Conservation (phyloP, 2,888 invertebrate species). For the Trypoxylon attenuatum region DNA sequence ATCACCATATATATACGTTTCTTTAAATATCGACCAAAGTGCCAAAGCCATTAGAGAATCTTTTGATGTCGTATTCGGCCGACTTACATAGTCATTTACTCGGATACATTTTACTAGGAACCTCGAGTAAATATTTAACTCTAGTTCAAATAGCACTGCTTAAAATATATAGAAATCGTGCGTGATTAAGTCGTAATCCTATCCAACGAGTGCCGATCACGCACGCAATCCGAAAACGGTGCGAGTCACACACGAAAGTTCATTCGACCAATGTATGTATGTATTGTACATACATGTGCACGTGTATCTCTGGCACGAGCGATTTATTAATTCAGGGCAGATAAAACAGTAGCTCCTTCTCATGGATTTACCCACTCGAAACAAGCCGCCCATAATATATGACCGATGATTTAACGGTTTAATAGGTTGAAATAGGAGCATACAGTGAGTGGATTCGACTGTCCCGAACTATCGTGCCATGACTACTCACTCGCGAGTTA, state of each 20-base stretch:
- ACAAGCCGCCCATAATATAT: background rate
- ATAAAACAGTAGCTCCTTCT: background rate
- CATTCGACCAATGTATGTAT: no score
- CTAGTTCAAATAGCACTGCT: background rate
- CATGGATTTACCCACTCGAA: background rate
- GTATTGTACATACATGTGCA: no score
- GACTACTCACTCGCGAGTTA: background rate
- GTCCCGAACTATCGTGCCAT: background rate
- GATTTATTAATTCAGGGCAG: background rate
- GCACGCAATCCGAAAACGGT: no score
- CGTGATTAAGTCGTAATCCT: background rate
- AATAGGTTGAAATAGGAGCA: background rate
- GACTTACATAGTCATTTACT: background rate
- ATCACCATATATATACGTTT: no score
- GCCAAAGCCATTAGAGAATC: no score
- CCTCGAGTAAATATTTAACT: constrained; percentile 17
- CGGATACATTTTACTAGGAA: no score
- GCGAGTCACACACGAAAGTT: no score
- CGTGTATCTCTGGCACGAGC: background rate
- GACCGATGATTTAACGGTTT: background rate
- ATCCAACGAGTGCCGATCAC: no score
- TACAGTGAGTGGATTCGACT: no score
- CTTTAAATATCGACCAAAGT: no score
- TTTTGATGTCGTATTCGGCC: no score
- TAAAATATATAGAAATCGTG: background rate